These are phyloP conservation scores for Dendrocincla tyrannina DNA, from an alignment of 2,797 vertebrate species.

Conservation along the genomic window DNA sequence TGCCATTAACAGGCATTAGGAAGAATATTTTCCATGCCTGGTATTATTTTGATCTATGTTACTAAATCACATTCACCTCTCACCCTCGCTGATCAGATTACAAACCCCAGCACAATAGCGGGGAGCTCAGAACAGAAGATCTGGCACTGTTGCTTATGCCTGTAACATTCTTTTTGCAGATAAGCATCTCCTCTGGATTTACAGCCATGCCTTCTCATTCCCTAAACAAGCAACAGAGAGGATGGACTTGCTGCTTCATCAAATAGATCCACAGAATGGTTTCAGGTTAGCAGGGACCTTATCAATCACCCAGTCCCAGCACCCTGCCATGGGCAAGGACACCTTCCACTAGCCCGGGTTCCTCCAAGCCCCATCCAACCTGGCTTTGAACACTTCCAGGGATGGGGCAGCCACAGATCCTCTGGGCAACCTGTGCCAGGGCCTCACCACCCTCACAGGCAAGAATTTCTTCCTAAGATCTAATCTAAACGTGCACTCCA, in stretches of 20 bases:
- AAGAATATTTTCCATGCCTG: not conserved
- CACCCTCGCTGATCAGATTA: not conserved
- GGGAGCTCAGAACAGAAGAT: not conserved
- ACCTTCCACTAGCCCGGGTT: fast-evolving
- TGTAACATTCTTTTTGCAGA: not conserved
- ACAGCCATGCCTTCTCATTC: not conserved
- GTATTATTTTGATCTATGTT: not conserved
- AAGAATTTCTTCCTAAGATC: not conserved
- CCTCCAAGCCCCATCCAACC: not conserved
- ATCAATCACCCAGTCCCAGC: not conserved
- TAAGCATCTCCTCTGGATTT: not conserved
- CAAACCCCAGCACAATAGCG: not conserved
- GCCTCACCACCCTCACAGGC: not conserved
- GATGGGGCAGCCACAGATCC: not conserved
- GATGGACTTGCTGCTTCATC: not conserved
- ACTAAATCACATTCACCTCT: not conserved
- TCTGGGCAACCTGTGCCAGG: not conserved
- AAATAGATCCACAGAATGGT: not conserved
- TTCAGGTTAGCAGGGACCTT: not conserved
- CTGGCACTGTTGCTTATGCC: not conserved
- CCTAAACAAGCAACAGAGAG: not conserved
- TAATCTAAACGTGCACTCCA: not conserved
- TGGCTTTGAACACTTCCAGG: not conserved
- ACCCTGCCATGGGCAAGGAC: not conserved
- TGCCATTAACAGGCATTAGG: not conserved